Percentiles rank a stretch among this genome's conserved stretches.
phyloP scores from a whole-genome alignment of 2,113 vertebrate genomes.

The Gopherus evgoodei region DNA sequence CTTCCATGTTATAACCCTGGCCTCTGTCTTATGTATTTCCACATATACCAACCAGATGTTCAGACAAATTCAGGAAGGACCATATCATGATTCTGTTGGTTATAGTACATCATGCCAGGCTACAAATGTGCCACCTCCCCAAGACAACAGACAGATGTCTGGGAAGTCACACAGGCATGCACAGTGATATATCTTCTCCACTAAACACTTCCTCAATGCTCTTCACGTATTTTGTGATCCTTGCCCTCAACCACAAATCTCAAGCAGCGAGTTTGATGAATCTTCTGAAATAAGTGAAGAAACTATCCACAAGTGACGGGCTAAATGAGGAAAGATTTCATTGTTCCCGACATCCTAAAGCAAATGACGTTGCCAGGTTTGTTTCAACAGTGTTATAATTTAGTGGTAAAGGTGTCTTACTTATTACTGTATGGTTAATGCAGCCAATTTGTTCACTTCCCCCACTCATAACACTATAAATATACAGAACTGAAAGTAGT shows the following conservation, averaged over 20 bases:
- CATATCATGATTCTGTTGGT: rapidly evolving
- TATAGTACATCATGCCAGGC: not conserved
- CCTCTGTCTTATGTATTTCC: rapidly evolving
- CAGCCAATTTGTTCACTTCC: not conserved
- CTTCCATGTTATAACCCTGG: rapidly evolving
- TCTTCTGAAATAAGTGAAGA: slow-evolving; percentile 15
- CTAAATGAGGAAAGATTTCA: not conserved
- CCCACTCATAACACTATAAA: not conserved
- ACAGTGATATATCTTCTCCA: not conserved
- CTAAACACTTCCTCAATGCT: not conserved
- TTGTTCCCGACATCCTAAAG: slow-evolving; percentile 10
- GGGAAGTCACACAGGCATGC: not conserved
- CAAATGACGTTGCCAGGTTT: slow-evolving; percentile 25
- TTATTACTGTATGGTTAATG: not conserved
- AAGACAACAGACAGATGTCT: rapidly evolving
- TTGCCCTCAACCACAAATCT: not conserved
- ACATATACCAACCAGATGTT: rapidly evolving
- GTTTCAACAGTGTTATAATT: not conserved
- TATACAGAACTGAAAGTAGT: not conserved
- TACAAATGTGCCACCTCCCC: not conserved
- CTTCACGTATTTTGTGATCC: not conserved
- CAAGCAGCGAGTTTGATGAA: not conserved
- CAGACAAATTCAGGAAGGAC: rapidly evolving
- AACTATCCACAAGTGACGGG: not conserved
- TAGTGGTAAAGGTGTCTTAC: not conserved